These are phyloP conservation scores for Cirrhinus molitorella DNA, from an alignment of 2,797 vertebrate genomes.

Conservation along the genomic window DNA sequence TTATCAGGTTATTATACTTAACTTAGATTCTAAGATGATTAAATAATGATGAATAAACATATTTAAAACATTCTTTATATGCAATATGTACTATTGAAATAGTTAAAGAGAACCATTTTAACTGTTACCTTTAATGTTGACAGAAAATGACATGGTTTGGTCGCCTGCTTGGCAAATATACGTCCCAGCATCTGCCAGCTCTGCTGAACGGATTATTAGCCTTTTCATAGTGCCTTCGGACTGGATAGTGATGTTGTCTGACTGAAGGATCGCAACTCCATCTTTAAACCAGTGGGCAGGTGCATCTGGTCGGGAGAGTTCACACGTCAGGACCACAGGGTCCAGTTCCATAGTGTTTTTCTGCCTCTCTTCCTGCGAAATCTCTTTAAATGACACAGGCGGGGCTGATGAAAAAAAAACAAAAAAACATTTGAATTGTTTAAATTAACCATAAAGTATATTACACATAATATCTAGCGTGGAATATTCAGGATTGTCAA, in stretches of 20 bases:
- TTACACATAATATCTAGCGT: neutral
- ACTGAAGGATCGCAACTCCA: slow-evolving; percentile 74
- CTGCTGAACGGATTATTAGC: slow-evolving; percentile 81
- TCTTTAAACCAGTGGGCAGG: slow-evolving; percentile 84
- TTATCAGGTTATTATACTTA: too few relatives aligned
- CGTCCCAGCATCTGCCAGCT: slow-evolving; percentile 76
- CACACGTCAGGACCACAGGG: slow-evolving; percentile 85
- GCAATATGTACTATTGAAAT: neutral
- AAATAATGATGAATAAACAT: too few relatives aligned
- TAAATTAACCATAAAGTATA: neutral
- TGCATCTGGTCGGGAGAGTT: slow-evolving; percentile 81
- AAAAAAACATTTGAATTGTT: neutral
- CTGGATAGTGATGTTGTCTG: slow-evolving; percentile 78
- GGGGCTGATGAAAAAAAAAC: slow-evolving; percentile 66
- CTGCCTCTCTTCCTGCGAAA: slow-evolving; percentile 73
- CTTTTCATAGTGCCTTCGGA: slow-evolving; percentile 79
- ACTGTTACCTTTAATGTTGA: slow-evolving; percentile 82
- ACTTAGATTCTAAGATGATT: too few relatives aligned
- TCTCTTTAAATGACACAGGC: slow-evolving; percentile 73
- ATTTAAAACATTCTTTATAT: neutral
- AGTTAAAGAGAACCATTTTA: neutral
- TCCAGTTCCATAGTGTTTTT: slow-evolving; percentile 81
- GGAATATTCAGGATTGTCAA: neutral
- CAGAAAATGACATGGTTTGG: slow-evolving; percentile 79
- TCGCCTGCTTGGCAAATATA: slow-evolving; percentile 82